Evolutionary conservation across 2,113 vertebrate species (phyloP), one percentile per base, ranked within the genome.

Genomic region (Heterotis niloticus): DNA sequence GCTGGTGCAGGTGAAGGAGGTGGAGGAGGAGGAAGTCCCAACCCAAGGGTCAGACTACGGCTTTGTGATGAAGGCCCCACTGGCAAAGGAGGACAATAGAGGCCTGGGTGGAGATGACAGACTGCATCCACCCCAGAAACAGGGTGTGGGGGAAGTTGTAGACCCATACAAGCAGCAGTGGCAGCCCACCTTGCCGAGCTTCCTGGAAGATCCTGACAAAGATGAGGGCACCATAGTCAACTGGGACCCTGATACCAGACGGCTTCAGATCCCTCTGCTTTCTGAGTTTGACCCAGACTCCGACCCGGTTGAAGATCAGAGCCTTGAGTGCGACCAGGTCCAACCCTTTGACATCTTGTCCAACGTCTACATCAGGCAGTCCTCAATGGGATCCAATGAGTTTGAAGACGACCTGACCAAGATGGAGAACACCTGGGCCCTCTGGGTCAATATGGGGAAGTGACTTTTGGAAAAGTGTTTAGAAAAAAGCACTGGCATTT

Each of bases 361-460:
- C 23, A 88, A 84, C 64, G 78, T 94, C 0, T 90, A 81, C 79
- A 76, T 91, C 54, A 84, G 84, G 1, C 83, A 79, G 28, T 5
- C 57, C 1, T 76, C 81, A 26, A 75, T 85, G 13, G 81, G 89
- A n/a, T n/a, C 81, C 10, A 28, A 56, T 1, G 85, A 86, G 60
- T 79, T 87, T 69, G 87, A 88, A 34, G 87, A 89, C 77, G 70
- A 59, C 2, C 90, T 95, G 69, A 10, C 79, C 52, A 85, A 83
- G 5, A 92, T 96, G 81, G 90, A 89, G 81, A 87, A 92, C 75
- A 86, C 88, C 3, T 95, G 94, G 94, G 91, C 65, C 1, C 88
- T 95, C 12, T 74, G 80, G 28, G 74, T 87, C 23, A 81, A 84
- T 29, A 75, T 79, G 78, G 44, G 56, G 56, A 56, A 79, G 29